phyloP scores from a whole-genome alignment of 2,797 vertebrate genomes.

The Thripadectes ignobilis region DNA sequence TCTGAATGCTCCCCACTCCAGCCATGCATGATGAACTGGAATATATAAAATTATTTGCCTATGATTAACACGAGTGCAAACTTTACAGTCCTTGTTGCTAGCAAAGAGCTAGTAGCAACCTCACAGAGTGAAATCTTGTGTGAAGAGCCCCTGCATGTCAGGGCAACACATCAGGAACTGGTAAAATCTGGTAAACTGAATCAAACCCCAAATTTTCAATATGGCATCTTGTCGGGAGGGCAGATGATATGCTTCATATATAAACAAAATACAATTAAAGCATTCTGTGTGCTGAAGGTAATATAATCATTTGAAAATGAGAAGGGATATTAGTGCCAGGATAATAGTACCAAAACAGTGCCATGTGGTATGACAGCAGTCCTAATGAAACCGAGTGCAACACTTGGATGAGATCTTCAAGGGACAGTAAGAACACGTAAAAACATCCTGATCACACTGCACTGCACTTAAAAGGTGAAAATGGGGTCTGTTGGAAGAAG shows the following conservation, averaged over 20 bases:
- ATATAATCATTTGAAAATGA: neutral
- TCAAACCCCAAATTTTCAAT: neutral
- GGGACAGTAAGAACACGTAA: accelerated
- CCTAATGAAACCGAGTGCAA: neutral
- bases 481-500: accelerated
- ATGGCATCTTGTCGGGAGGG: neutral
- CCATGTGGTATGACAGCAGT: too few relatives aligned
- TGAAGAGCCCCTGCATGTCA: neutral
- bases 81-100: neutral
- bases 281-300: neutral
- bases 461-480: neutral
- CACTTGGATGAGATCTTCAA: neutral
- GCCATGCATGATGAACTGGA: neutral
- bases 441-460: neutral
- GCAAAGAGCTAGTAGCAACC: neutral
- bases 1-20: neutral
- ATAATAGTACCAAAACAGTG: neutral
- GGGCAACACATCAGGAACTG: neutral
- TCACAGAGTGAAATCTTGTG: neutral
- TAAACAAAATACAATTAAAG: neutral
- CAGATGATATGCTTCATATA: neutral
- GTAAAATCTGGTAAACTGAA: neutral
- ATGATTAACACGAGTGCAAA: neutral
- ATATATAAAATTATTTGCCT: neutral
- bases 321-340: neutral